Conservation (phyloP, 2,797 vertebrate species). For the Petrocephalus sullivani region DNA sequence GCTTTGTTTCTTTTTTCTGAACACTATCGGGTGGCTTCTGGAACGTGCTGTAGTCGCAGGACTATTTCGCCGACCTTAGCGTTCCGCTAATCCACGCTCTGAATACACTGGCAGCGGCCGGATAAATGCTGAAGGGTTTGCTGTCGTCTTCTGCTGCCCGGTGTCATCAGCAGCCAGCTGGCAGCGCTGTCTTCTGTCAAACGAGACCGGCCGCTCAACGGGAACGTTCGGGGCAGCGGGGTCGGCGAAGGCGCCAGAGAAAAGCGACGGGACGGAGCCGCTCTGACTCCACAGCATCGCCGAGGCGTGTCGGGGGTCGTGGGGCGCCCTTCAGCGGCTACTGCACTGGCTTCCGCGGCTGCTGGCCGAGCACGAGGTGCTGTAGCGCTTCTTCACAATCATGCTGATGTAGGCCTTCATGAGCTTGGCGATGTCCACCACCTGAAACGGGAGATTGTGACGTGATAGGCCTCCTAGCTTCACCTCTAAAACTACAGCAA, state of each 20-base stretch:
- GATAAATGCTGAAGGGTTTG: conserved; percentile 14
- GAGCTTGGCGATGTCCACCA: conserved; percentile 93
- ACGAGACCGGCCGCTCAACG: conserved; percentile 14
- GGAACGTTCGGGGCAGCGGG: background rate
- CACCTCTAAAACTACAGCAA: background rate
- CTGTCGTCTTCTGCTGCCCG: background rate
- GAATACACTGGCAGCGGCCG: background rate
- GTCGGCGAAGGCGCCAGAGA: background rate
- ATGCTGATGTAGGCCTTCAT: conserved; percentile 99
- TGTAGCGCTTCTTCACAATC: conserved; percentile 97
- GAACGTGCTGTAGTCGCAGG: background rate
- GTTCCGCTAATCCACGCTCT: background rate
- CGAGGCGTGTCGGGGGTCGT: background rate
- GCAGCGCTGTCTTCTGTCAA: background rate
- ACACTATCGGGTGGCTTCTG: background rate
- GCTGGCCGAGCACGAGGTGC: conserved; percentile 82
- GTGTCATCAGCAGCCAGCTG: background rate
- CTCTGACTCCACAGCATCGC: background rate
- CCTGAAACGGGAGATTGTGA: conserved; percentile 58
- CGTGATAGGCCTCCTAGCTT: background rate
- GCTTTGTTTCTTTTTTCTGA: background rate
- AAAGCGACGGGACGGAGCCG: background rate
- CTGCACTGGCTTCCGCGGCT: conserved; percentile 81
- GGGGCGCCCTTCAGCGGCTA: conserved; percentile 70
- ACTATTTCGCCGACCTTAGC: background rate